Evolutionary conservation across 2,113 vertebrate species (phyloP).

Genomic region (Ptyas mucosa): DNA sequence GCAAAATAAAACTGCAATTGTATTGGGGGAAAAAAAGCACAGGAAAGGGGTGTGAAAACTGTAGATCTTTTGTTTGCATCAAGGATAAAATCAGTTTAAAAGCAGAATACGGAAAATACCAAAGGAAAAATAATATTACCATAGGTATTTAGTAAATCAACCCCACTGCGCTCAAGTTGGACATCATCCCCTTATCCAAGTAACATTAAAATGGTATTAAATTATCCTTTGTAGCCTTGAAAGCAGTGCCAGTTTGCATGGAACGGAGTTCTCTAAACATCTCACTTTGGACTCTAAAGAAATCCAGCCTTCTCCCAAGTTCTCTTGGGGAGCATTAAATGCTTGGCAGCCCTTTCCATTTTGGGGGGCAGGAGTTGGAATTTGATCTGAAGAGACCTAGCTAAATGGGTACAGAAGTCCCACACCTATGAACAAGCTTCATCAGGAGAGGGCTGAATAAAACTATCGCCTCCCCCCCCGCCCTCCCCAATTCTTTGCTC

Average conservation of each 20-base stretch:
- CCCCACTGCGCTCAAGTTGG: slow-evolving; percentile 24
- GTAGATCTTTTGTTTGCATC: slow-evolving; percentile 44
- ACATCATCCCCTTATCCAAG: slow-evolving; percentile 43
- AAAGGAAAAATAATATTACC: slow-evolving; percentile 45
- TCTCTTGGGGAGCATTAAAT: slow-evolving; percentile 39
- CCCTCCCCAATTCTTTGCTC: neutral
- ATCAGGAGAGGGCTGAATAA: slow-evolving; percentile 26
- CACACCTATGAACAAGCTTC: neutral
- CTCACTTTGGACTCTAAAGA: slow-evolving; percentile 62
- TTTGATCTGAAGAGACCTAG: neutral
- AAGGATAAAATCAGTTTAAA: slow-evolving; percentile 33
- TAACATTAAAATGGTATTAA: slow-evolving; percentile 50
- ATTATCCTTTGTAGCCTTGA: slow-evolving; percentile 77
- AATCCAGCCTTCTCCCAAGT: slow-evolving; percentile 33
- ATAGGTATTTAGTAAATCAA: slow-evolving; percentile 59
- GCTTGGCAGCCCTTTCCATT: slow-evolving; percentile 28
- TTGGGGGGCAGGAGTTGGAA: neutral
- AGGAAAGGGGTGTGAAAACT: slow-evolving; percentile 48
- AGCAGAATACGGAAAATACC: slow-evolving; percentile 29
- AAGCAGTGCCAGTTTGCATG: slow-evolving; percentile 84
- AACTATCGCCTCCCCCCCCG: fast-evolving
- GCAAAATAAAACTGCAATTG: slow-evolving; percentile 54
- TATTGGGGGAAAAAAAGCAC: slow-evolving; percentile 24
- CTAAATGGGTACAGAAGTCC: neutral
- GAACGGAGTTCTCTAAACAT: slow-evolving; percentile 76